phyloP scores from a whole-genome alignment of 1,140 invertebrate genomes.

The Caerostris darwini region DNA sequence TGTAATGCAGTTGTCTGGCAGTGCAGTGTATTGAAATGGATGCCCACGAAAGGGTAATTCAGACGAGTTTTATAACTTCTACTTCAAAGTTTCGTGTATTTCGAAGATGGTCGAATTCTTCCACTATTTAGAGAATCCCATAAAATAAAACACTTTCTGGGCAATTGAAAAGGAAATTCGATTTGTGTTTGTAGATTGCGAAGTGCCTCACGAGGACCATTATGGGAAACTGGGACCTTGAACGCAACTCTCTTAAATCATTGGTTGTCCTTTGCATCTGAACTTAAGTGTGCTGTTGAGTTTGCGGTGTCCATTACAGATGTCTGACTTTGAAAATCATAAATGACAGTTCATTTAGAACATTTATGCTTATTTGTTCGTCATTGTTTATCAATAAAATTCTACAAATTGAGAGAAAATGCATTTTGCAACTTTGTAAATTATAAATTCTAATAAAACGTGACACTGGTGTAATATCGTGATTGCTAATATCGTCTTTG shows the following conservation, averaged over 20 bases:
- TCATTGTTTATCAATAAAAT: too few relatives aligned
- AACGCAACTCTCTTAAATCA: not conserved
- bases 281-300: not conserved
- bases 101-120: too few relatives aligned
- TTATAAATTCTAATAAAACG: too few relatives aligned
- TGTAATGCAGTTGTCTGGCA: not conserved
- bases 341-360: too few relatives aligned
- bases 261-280: not conserved
- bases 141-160: not conserved
- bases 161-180: conserved; percentile 18
- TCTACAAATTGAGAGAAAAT: too few relatives aligned
- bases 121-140: not conserved
- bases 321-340: too few relatives aligned
- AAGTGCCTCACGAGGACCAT: not conserved
- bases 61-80: not conserved
- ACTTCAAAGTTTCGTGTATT: conserved; percentile 9
- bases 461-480: too few relatives aligned
- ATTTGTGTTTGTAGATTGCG: not conserved
- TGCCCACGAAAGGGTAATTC: not conserved
- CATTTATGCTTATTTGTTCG: too few relatives aligned
- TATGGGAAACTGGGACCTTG: not conserved
- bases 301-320: not conserved
- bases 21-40: not conserved
- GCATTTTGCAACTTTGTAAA: too few relatives aligned
- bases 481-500: too few relatives aligned